Percentiles rank a stretch among this genome's conserved stretches.
Evolutionary conservation across 2,113 vertebrate genomes (phyloP).

Genomic region (Vombatus ursinus): DNA sequence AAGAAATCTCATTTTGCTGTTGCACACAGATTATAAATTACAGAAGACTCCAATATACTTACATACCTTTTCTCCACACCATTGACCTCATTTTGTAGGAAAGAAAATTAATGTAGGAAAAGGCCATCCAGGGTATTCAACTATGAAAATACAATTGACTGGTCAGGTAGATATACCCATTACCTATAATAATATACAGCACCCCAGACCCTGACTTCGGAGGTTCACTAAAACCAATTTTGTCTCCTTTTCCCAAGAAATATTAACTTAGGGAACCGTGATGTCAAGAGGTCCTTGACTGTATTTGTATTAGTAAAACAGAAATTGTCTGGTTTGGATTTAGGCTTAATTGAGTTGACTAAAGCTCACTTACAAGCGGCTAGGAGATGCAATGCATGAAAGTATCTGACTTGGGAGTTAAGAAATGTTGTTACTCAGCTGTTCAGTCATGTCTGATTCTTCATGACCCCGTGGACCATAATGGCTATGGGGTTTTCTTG

Average conservation of each 20-base stretch:
- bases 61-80: neutral
- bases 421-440: neutral
- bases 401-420: neutral
- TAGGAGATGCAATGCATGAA: neutral
- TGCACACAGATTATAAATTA: neutral
- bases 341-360: neutral
- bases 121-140: neutral
- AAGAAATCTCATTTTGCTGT: neutral
- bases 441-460: neutral
- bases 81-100: neutral
- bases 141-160: neutral
- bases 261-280: neutral
- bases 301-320: conserved; percentile 17
- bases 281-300: neutral
- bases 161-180: neutral
- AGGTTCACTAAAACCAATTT: neutral
- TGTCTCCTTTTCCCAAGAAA: neutral
- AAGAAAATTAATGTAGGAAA: neutral
- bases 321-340: conserved; percentile 10
- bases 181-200: neutral
- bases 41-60: neutral
- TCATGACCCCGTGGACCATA: neutral
- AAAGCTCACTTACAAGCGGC: neutral
- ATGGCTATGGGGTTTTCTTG: neutral
- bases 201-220: conserved; percentile 35